These are phyloP conservation scores for Carassius auratus DNA, from an alignment of 2,113 vertebrate genomes.

Conservation along the genomic window DNA sequence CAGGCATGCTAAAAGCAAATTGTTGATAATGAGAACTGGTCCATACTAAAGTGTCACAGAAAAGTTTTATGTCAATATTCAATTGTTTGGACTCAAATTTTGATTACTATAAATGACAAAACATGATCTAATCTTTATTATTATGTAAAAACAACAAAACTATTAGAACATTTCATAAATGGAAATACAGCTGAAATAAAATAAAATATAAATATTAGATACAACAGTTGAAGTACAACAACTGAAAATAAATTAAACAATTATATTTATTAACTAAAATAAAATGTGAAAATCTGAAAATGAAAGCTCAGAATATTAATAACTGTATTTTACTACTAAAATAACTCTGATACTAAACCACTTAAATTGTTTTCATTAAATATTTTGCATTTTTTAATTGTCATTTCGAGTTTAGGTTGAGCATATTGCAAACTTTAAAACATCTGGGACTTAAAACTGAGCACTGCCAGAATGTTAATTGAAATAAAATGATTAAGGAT, in stretches of 20 bases:
- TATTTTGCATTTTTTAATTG: not conserved
- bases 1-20: not conserved
- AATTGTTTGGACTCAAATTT: not conserved
- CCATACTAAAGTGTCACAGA: too few species aligned
- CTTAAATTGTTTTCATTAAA: not conserved
- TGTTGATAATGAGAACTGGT: too few species aligned
- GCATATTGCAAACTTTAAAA: not conserved
- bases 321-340: not conserved
- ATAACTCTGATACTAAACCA: not conserved
- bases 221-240: not conserved
- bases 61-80: not conserved
- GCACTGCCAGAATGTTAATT: not conserved
- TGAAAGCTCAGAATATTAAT: not conserved
- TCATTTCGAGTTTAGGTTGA: not conserved
- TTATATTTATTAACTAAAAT: not conserved
- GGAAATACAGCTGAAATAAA: not conserved
- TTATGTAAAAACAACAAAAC: not conserved
- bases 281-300: not conserved
- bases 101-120: not conserved
- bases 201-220: not conserved
- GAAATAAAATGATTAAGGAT: not conserved
- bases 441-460: not conserved
- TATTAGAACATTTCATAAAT: not conserved
- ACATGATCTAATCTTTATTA: not conserved
- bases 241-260: not conserved